Conservation (phyloP, 2,888 invertebrate species). For the Phyllotreta striolata region DNA sequence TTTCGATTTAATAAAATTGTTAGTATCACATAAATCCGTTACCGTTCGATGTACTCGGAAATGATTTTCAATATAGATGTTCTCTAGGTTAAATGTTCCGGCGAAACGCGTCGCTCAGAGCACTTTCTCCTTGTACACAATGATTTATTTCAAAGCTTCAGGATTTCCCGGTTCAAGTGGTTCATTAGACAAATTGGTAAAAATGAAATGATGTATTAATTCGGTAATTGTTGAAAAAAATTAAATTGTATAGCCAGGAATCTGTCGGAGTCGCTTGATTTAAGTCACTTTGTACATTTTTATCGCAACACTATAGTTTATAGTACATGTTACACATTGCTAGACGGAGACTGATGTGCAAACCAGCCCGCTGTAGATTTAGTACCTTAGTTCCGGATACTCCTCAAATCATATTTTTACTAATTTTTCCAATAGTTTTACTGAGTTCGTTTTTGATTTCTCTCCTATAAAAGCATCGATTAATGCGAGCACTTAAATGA, state of each 20-base stretch:
- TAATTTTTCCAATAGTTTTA: conserved; percentile 36
- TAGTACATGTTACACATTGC: conserved; percentile 58
- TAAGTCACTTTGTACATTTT: conserved; percentile 45
- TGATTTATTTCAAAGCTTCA: conserved; percentile 30
- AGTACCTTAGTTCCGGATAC: conserved; percentile 61
- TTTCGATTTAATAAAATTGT: conserved; percentile 20
- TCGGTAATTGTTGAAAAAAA: conserved; percentile 26
- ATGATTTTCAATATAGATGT: conserved; percentile 28
- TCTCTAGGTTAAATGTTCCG: conserved; percentile 11
- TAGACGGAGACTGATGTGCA: conserved; percentile 63
- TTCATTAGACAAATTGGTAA: not conserved
- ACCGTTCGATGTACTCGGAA: conserved; percentile 17
- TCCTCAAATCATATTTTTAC: conserved; percentile 24
- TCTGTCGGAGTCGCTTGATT: conserved; percentile 25
- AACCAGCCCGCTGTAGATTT: conserved; percentile 62
- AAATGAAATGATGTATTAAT: not conserved
- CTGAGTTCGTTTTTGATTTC: conserved; percentile 32
- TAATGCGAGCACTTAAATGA: conserved; percentile 6
- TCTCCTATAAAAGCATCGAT: conserved; percentile 25
- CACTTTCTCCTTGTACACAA: conserved; percentile 25
- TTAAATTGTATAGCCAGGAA: conserved; percentile 45
- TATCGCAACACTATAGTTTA: conserved; percentile 55
- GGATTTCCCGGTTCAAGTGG: conserved; percentile 17
- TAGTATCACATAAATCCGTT: conserved; percentile 7
- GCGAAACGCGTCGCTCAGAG: conserved; percentile 11